Evolutionary conservation across 2,797 vertebrate species (phyloP).

Genomic region (Moxostoma hubbsi): DNA sequence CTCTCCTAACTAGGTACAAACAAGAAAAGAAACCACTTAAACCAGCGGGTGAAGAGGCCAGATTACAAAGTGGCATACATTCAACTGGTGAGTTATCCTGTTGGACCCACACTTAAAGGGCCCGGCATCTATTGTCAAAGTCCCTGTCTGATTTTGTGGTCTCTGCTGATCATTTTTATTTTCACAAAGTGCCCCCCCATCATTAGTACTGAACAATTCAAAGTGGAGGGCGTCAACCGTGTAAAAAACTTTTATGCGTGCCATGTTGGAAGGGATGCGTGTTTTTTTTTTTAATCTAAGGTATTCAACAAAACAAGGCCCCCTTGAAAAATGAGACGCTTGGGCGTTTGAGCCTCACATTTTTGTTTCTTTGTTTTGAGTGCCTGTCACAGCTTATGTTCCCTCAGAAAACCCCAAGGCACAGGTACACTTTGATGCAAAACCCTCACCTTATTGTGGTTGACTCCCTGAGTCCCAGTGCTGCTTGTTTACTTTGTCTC

Average conservation of each 20-base stretch:
- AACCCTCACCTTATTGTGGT: constrained; percentile 58
- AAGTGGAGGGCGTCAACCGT: constrained; percentile 58
- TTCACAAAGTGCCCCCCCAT: not conserved
- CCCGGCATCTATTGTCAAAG: not conserved
- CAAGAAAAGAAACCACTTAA: constrained; percentile 88
- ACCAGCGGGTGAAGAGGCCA: constrained; percentile 86
- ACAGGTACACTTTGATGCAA: constrained; percentile 59
- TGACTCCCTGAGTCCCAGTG: constrained; percentile 40
- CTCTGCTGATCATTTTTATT: constrained; percentile 22
- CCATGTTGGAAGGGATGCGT: constrained; percentile 23
- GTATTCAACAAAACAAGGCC: constrained; percentile 59
- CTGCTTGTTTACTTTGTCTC: constrained; percentile 59
- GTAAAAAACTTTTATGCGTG: constrained; percentile 40
- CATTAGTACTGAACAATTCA: constrained; percentile 48
- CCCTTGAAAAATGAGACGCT: not conserved
- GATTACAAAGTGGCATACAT: constrained; percentile 97
- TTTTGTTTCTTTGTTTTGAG: constrained; percentile 52
- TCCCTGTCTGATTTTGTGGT: constrained; percentile 17
- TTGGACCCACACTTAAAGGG: not conserved
- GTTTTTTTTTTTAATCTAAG: constrained; percentile 23
- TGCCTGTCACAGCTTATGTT: constrained; percentile 45
- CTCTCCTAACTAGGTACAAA: constrained; percentile 75
- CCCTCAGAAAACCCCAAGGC: constrained; percentile 48
- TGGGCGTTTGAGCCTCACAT: constrained; percentile 32
- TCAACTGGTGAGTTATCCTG: constrained; percentile 88